Conservation (phyloP, 2,888 invertebrate genomes). For the Cordilura impudica region DNA sequence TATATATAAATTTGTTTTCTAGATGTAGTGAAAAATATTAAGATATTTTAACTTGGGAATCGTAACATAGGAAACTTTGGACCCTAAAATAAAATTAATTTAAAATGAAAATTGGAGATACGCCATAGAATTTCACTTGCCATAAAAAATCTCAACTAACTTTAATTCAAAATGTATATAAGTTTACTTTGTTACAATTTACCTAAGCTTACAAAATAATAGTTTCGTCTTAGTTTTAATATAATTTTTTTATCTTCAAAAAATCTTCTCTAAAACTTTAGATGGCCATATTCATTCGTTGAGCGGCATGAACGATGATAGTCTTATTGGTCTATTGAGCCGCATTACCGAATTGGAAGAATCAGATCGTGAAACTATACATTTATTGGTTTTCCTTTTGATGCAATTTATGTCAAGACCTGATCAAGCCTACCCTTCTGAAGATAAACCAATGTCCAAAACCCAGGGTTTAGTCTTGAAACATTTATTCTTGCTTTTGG, state of each 20-base stretch:
- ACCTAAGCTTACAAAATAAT: neutral
- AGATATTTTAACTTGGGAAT: conserved; percentile 1
- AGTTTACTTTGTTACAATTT: neutral
- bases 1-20: conserved; percentile 36
- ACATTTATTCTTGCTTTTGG: conserved; percentile 94
- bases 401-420: conserved; percentile 96
- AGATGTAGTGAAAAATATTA: conserved; percentile 37
- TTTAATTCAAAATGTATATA: neutral
- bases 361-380: conserved; percentile 96
- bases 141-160: neutral
- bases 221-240: neutral
- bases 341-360: conserved; percentile 95
- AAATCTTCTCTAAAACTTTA: conserved; percentile 71
- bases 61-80: conserved; percentile 77
- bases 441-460: conserved; percentile 88
- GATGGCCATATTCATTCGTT: conserved; percentile 91
- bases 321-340: conserved; percentile 88
- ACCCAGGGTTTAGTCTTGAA: conserved; percentile 92
- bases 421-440: conserved; percentile 90
- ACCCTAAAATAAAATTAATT: conserved; percentile 71
- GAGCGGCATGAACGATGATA: conserved; percentile 89
- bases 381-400: conserved; percentile 94
- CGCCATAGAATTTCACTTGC: too few relatives aligned
- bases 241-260: neutral
- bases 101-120: neutral